These are phyloP conservation scores for Drosophila tani DNA, from an alignment of 1,140 invertebrate species.

Conservation along the genomic window DNA sequence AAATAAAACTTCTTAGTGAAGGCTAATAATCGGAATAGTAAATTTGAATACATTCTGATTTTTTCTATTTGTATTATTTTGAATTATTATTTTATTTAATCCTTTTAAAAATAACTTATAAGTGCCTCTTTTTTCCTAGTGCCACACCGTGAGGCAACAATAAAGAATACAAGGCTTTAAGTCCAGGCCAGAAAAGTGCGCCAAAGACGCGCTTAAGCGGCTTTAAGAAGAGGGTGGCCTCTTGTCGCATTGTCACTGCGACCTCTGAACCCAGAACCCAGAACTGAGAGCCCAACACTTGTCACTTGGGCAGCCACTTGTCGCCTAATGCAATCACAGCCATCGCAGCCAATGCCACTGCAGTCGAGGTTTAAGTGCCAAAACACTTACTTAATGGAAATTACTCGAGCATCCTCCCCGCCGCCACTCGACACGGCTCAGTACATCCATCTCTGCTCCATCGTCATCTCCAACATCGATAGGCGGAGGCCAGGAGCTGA, in stretches of 20 bases:
- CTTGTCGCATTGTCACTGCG: constrained; percentile 1
- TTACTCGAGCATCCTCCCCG: constrained; percentile 62
- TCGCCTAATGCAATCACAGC: constrained; percentile 65
- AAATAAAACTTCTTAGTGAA: neutral
- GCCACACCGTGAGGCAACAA: neutral
- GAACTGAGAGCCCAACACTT: constrained; percentile 8
- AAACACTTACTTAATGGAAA: constrained; percentile 82
- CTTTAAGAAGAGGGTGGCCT: constrained; percentile 44
- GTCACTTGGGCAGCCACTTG: constrained; percentile 41
- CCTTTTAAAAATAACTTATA: neutral
- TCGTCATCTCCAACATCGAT: constrained; percentile 20
- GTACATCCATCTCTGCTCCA: constrained; percentile 33
- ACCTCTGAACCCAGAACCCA: constrained; percentile 20
- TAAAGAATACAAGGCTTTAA: constrained; percentile 32
- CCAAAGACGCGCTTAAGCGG: constrained; percentile 43
- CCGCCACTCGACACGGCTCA: constrained; percentile 51
- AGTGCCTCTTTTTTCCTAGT: neutral
- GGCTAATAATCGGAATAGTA: no score
- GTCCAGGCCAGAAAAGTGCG: constrained; percentile 33
- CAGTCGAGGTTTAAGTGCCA: constrained; percentile 68
- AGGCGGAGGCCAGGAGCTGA: constrained; percentile 58
- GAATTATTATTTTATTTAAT: no score
- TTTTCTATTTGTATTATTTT: no score
- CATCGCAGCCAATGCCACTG: constrained; percentile 56
- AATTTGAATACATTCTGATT: neutral